A percentile compares a stretch with the other conserved stretches of the same genome.
These are phyloP conservation scores for Spodoptera frugiperda DNA, from an alignment of 1,140 invertebrate genomes.

Conservation along the genomic window DNA sequence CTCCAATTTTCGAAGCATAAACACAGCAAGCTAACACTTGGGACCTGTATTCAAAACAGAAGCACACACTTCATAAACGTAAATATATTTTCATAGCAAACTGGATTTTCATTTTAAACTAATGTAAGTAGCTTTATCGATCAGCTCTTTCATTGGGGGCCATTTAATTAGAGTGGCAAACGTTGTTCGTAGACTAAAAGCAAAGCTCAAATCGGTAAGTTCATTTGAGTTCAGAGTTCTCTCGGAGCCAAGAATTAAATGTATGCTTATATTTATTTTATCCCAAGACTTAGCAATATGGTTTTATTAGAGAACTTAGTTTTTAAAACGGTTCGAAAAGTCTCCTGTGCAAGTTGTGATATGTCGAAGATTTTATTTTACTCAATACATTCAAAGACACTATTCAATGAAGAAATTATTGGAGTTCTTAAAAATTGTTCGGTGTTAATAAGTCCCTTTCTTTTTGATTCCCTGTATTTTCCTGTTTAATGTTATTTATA, in stretches of 20 bases:
- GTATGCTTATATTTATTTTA: constrained; percentile 3
- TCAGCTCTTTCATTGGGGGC: constrained; percentile 37
- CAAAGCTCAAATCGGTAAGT: constrained; percentile 36
- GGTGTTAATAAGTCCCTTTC: too few species aligned
- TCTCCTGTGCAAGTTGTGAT: too few species aligned
- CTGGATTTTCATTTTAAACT: constrained; percentile 11
- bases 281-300: background rate
- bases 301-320: background rate
- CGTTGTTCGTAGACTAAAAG: constrained; percentile 32
- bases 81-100: background rate
- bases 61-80: background rate
- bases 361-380: too few species aligned
- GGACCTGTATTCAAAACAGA: too few species aligned
- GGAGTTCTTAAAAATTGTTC: too few species aligned
- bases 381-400: too few species aligned
- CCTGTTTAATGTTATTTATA: too few species aligned
- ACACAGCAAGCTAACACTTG: too few species aligned
- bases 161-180: constrained; percentile 49
- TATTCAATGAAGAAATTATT: too few species aligned
- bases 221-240: constrained; percentile 28
- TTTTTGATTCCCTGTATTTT: too few species aligned
- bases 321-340: too few species aligned
- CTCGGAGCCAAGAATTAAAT: constrained; percentile 2
- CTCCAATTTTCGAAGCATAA: too few species aligned
- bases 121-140: constrained; percentile 37